Percentiles rank a stretch among this genome's conserved stretches.
phyloP scores from a whole-genome alignment of 2,888 invertebrate species.

The Cerceris ruficornis region DNA sequence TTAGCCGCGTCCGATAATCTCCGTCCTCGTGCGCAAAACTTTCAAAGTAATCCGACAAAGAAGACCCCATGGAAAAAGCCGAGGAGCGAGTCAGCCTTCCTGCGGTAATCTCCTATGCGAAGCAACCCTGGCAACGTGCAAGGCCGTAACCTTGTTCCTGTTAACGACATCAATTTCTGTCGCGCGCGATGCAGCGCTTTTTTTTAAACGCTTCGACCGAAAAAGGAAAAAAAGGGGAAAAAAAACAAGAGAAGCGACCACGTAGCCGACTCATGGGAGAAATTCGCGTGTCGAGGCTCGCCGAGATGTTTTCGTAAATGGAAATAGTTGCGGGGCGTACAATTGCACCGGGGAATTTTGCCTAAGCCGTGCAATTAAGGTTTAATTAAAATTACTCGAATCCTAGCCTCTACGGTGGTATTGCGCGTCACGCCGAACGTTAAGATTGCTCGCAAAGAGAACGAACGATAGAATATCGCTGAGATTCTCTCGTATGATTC shows the following conservation, averaged over 20 bases:
- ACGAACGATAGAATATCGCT: slow-evolving; percentile 7
- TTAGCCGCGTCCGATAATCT: no score
- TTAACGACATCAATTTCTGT: slow-evolving; percentile 19
- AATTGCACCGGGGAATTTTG: slow-evolving; percentile 10
- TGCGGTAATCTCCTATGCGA: neutral
- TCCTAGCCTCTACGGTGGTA: slow-evolving; percentile 1
- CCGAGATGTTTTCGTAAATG: slow-evolving; percentile 28
- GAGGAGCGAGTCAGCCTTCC: neutral
- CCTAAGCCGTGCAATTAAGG: slow-evolving; percentile 36
- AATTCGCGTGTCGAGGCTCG: neutral
- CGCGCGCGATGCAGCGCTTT: neutral
- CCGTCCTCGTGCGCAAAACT: no score
- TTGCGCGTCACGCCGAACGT: slow-evolving; percentile 16
- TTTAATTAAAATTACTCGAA: slow-evolving; percentile 53
- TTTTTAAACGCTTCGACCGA: neutral
- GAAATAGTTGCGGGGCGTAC: slow-evolving; percentile 30
- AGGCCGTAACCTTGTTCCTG: slow-evolving; percentile 31
- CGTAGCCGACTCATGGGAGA: neutral
- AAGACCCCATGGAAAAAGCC: no score
- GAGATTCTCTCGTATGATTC: no score
- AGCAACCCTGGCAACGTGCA: slow-evolving; percentile 12
- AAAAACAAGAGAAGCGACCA: neutral
- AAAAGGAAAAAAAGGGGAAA: neutral
- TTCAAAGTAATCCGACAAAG: no score
- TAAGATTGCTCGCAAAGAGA: slow-evolving; percentile 17